Base-by-base conservation (phyloP, 2,888 invertebrate genomes). In the Xestia rhomboidea region DNA sequence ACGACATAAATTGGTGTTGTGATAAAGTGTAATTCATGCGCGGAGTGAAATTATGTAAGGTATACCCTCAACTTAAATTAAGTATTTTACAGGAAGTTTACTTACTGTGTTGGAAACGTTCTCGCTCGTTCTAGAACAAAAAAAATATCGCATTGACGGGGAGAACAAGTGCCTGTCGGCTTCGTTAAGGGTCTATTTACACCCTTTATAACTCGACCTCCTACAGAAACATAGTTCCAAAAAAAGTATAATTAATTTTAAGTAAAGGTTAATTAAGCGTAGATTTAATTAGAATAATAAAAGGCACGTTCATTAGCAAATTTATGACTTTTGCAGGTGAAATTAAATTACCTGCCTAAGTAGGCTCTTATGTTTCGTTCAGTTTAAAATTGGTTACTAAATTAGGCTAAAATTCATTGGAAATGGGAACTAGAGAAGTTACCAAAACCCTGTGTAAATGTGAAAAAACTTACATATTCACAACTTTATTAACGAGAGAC, bases 211-310 rank as follows among this genome's bases (percentile, higher is more conserved):
- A 11, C 24, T n/a, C 1, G 27, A 10, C 60, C 30, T 67, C n/a
- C 3, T 49, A 64, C 21, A 49, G 34, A 62, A 66, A 60, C 1
- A 10, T 41, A 27, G 44, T n/a, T 38, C 41, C 4, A 11, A 57
- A 67, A 71, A 72, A 62, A 68, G 44, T 44, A 46, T 38, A 73
- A 72, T 74, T 3, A 66, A 51, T 82, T 49, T 51, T 30, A 78
- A 69, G 54, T 66, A 41, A 83, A 76, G 24, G 60, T 64, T 79
- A 71, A 76, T 71, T 73, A 76, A 30, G 60, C 49, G 51, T n/a
- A 54, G 27, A 79, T 83, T 79, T 79, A 83, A 83, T 79, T 76
- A 68, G 64, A 73, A 83, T 73, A 76, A 66, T 76, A 76, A 73
- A 83, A 62, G 44, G n/a, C 11, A 57, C 64, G 63, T 34, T 73